Conservation (phyloP, 30 jellyfish, hydroid and myxozoan genomes). For the Hydractinia echinata region DNA sequence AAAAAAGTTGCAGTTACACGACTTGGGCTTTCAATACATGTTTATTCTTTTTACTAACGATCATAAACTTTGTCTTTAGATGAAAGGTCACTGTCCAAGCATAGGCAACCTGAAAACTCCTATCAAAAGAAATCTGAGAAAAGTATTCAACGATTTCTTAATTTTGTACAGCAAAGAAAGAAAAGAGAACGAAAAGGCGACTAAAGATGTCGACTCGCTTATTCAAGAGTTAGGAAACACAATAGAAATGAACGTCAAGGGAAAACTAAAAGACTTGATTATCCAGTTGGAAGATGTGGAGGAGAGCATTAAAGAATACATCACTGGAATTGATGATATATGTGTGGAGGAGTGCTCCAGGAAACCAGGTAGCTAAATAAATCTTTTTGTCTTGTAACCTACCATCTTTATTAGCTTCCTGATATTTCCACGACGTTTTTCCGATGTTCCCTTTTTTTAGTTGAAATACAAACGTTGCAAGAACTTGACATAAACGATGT, state of each 20-base stretch:
- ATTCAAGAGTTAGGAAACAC: conserved; percentile 20
- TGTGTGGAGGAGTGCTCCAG: conserved; percentile 35
- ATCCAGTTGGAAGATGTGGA: conserved; percentile 30
- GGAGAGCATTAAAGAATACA: conserved; percentile 15
- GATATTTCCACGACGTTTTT: not conserved
- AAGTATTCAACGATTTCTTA: conserved; percentile 9
- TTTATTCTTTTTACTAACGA: no score
- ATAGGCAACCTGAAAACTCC: not conserved
- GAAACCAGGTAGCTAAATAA: conserved; percentile 19
- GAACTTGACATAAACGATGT: conserved; percentile 13
- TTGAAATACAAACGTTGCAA: conserved; percentile 24
- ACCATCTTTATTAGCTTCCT: not conserved
- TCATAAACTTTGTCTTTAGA: not conserved
- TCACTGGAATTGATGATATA: conserved; percentile 5
- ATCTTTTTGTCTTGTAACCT: not conserved
- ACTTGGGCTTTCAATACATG: no score
- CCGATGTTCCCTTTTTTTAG: not conserved
- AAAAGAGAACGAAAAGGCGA: conserved; percentile 17
- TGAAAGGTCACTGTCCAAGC: conserved; percentile 19
- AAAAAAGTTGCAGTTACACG: not conserved
- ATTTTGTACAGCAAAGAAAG: not conserved
- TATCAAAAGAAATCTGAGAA: not conserved
- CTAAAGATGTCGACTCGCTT: conserved; percentile 1
- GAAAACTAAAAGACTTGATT: conserved; percentile 26
- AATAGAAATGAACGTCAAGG: conserved; percentile 4